Evolutionary conservation across 23 tunicate genomes (phyloP).

Genomic region (Phallusia fumigata): DNA sequence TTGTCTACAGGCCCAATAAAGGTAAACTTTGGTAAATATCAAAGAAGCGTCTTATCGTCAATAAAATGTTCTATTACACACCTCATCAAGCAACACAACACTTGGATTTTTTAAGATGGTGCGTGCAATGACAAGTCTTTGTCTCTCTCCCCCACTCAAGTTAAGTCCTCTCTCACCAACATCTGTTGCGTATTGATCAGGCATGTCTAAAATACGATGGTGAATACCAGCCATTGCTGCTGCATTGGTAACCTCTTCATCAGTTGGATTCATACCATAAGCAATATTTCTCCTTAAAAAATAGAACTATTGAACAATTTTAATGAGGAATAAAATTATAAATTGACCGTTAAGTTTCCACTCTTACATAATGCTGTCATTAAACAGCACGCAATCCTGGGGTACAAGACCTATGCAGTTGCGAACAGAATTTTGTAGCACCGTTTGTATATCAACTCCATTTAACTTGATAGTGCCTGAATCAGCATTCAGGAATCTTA

Average conservation of each 20-base stretch:
- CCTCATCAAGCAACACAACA: slow-evolving; percentile 90
- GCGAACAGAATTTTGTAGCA: slow-evolving; percentile 65
- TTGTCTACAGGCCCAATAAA: too few species aligned
- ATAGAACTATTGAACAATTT: background rate
- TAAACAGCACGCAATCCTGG: slow-evolving; percentile 91
- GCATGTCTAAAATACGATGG: slow-evolving; percentile 65
- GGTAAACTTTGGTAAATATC: background rate
- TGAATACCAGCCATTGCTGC: slow-evolving; percentile 77
- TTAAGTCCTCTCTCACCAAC: slow-evolving; percentile 97
- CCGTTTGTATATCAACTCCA: slow-evolving; percentile 58
- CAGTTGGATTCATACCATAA: slow-evolving; percentile 71
- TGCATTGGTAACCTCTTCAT: slow-evolving; percentile 72
- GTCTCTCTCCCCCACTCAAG: slow-evolving; percentile 96
- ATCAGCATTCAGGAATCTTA: slow-evolving; percentile 74
- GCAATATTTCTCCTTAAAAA: slow-evolving; percentile 74
- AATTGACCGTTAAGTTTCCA: background rate
- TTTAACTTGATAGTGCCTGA: slow-evolving; percentile 70
- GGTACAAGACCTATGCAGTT: slow-evolving; percentile 81
- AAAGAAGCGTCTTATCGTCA: background rate
- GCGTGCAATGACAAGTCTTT: slow-evolving; percentile 93
- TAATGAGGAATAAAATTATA: background rate
- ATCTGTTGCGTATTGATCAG: slow-evolving; percentile 73
- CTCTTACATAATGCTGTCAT: slow-evolving; percentile 83
- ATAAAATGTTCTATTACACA: background rate
- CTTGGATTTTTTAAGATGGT: slow-evolving; percentile 84